Base-by-base conservation (phyloP, 2,888 invertebrate genomes). In the Sminthurinus aureus region DNA sequence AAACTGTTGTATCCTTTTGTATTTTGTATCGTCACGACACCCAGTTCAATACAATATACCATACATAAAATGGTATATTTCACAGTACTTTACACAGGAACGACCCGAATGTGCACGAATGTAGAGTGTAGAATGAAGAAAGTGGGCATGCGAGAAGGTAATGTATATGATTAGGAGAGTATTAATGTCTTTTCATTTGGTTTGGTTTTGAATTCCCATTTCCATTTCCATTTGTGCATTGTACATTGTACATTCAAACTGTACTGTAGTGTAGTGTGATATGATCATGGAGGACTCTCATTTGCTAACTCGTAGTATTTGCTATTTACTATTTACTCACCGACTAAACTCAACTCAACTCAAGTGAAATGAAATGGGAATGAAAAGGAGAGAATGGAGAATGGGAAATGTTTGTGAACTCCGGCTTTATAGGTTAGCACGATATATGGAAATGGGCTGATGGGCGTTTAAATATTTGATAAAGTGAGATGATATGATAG, bases 391-490 rank as follows among this genome's bases (percentile, higher is more conserved):
- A 69, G n/a, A 69, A 69, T 66, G 79, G 24, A 67, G 64, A 67
- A 67, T 18, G 38, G 79, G 79, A 79, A 79, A 66, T 79, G 79
- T 67, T 38, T 67, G 66, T 67, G 79, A 66, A 79, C 79, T 64
- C 13, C 15, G 67, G 76, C 76, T 50, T 50, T 6, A 52, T 24
- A 13, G 22, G 50, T 20, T 50, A 69, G 73, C 81, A 81, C 81
- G 81, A 81, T 81, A 38, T 38, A 81, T 81, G 81, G 81, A 81
- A 81, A 82, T 82, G 79, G 79, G 84, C 75, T 81, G 84, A 82
- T 85, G 83, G 85, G 85, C 84, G 84, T 84, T 83, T 85, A 84
- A 85, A 85, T 85, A 84, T 85, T 84, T 85, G 85, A 85, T 84
- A 85, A 84, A 85, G 84, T 85, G 85, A 85, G 84, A 85, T 82